A percentile compares a stretch with the other conserved stretches of the same genome.
Conservation (phyloP, 2,888 invertebrate species). For the Leuctra nigra region DNA sequence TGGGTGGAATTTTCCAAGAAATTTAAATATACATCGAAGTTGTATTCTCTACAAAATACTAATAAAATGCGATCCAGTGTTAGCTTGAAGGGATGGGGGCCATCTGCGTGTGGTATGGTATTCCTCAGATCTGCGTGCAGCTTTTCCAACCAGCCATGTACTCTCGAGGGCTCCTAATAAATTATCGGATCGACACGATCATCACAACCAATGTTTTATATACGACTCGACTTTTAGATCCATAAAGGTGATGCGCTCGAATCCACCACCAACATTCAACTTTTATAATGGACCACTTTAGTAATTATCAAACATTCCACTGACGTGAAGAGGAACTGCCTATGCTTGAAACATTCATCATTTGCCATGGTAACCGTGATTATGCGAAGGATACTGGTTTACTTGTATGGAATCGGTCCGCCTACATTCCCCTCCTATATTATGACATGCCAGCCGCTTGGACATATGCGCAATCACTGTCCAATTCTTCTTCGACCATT, state of each 20-base stretch:
- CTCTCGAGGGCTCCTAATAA: constrained; percentile 7
- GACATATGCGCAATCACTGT: no score
- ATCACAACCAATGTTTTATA: neutral
- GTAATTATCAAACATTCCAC: constrained; percentile 10
- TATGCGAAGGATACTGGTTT: neutral
- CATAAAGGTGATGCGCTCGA: constrained; percentile 7
- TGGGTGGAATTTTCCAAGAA: constrained; percentile 6
- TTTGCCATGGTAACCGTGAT: no score
- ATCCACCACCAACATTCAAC: constrained; percentile 12
- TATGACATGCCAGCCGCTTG: no score
- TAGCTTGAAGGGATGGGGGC: neutral
- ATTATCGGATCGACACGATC: constrained; percentile 11
- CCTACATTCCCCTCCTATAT: neutral
- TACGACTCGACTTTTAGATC: constrained; percentile 3
- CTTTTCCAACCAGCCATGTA: neutral
- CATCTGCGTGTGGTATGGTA: neutral
- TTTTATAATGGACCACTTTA: constrained; percentile 9
- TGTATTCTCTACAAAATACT: no score
- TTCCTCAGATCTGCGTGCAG: no score
- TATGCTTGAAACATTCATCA: constrained; percentile 7
- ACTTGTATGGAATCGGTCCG: neutral
- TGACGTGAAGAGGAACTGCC: constrained; percentile 6
- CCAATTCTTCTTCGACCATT: no score
- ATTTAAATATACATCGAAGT: neutral
- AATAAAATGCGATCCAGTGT: no score